Conservation (phyloP, 2,113 vertebrate species). For the Trachemys scripta region DNA sequence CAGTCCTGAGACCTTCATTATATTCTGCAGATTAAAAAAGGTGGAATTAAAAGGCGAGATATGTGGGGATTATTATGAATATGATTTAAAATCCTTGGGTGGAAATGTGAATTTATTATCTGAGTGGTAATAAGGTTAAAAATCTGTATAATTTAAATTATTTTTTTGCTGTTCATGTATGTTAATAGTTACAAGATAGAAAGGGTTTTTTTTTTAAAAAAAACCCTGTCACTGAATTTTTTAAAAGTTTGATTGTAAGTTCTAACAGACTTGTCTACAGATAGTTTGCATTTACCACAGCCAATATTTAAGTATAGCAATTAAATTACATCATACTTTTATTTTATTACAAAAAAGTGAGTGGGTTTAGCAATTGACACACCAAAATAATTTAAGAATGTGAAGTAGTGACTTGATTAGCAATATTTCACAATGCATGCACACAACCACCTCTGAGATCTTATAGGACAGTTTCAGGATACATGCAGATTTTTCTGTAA, state of each 20-base stretch:
- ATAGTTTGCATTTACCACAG: neutral
- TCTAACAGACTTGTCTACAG: neutral
- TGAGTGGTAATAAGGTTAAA: neutral
- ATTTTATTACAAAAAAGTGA: neutral
- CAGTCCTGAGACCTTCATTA: neutral
- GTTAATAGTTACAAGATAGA: neutral
- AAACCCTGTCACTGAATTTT: neutral
- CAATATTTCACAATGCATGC: accelerated
- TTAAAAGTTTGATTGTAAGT: neutral
- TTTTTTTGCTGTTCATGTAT: neutral
- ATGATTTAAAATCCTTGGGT: accelerated
- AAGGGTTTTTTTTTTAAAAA: neutral
- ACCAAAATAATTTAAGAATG: accelerated
- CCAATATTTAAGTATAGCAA: neutral
- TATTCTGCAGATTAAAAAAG: neutral
- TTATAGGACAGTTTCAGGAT: neutral
- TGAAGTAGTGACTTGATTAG: accelerated
- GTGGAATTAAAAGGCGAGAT: neutral
- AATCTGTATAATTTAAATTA: accelerated
- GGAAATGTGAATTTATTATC: neutral
- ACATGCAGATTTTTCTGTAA: neutral
- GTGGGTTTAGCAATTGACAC: neutral
- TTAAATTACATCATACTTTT: neutral
- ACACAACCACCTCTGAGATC: accelerated
- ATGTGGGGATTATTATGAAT: accelerated